Evolutionary conservation across 1,140 invertebrate species (phyloP), one percentile per base, ranked within the genome.

Genomic region (Magallana ariakensis): DNA sequence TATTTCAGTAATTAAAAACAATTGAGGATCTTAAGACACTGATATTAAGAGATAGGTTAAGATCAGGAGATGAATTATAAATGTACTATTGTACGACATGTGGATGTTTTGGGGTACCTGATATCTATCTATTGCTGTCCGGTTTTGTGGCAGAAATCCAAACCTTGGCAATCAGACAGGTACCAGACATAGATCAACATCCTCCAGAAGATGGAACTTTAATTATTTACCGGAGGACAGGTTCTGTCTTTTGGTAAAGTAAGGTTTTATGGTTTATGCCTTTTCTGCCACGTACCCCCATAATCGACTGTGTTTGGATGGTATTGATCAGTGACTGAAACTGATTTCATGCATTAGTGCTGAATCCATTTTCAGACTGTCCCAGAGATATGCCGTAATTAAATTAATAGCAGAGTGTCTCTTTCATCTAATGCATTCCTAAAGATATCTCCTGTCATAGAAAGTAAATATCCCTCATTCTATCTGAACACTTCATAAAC

Each of bases 31-130:
- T 75, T 75, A 26, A 26, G 66, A 26, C 66, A 75, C 10, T 13
- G 66, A 75, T 75, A 75, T 75, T 26, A 75, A 75, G 11, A 75
- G 66, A 75, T 75, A 75, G 66, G 66, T 9, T 75, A 13, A 26
- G 19, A 75, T 75, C 66, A 8, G 1, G 9, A 75, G 66, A 75
- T 75, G 66, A 75, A 26, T 75, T 75, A 75, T 75, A 33, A 33
- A 75, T 19, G 66, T 75, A 75, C 66, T 75, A 75, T 75, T 75
- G 66, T 75, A 60, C 1, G 58, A 60, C 15, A 60, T 60, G 66
- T 75, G 22, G 66, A 70, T 22, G 11, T 70, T n/a, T 58, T n/a
- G 53, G 57, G 11, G 4, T 83, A 19, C 26, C 19, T 57, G 54
- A 83, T 83, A 22, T 19, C 22, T 57, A 58, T 70, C 26, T 81